Percentiles rank a stretch among this genome's conserved stretches.
Conservation (phyloP, 2,888 invertebrate genomes). For the Hymenopus coronatus region DNA sequence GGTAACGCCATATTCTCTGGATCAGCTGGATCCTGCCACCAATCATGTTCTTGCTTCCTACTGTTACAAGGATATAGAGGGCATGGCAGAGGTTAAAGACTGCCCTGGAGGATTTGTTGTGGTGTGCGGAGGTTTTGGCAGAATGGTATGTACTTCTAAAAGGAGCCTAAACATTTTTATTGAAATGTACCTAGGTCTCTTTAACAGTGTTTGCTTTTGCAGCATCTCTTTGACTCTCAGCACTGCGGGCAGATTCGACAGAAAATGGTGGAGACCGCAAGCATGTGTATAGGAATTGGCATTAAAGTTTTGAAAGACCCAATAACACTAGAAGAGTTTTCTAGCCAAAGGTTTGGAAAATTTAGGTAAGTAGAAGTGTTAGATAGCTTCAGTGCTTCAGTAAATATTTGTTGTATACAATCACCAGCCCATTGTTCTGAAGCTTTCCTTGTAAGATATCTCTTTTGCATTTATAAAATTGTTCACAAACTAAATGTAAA, state of each 20-base stretch:
- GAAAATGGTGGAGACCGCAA: slow-evolving; percentile 80
- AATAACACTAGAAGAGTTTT: slow-evolving; percentile 83
- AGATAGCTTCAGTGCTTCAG: too few species aligned
- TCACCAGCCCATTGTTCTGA: too few species aligned
- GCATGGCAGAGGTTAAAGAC: slow-evolving; percentile 77
- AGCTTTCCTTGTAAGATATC: too few species aligned
- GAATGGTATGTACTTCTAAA: slow-evolving; percentile 56
- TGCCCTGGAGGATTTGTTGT: slow-evolving; percentile 91
- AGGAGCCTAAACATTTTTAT: not conserved
- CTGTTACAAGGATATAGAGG: slow-evolving; percentile 81
- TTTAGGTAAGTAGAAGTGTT: slow-evolving; percentile 62
- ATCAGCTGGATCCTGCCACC: slow-evolving; percentile 87
- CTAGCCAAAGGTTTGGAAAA: slow-evolving; percentile 85
- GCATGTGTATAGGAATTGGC: slow-evolving; percentile 73
- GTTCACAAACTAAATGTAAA: too few species aligned
- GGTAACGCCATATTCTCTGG: slow-evolving; percentile 87
- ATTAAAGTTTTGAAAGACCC: slow-evolving; percentile 81
- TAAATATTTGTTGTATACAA: too few species aligned
- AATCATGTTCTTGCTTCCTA: slow-evolving; percentile 79
- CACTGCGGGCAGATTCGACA: slow-evolving; percentile 84
- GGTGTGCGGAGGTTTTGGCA: slow-evolving; percentile 86
- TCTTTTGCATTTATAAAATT: too few species aligned
- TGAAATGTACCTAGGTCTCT: not conserved
- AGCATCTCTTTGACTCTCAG: slow-evolving; percentile 83
- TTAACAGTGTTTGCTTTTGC: slow-evolving; percentile 38